Conservation (phyloP, 92 coral and sea anemone genomes). For the Parazoanthus atlanticus region DNA sequence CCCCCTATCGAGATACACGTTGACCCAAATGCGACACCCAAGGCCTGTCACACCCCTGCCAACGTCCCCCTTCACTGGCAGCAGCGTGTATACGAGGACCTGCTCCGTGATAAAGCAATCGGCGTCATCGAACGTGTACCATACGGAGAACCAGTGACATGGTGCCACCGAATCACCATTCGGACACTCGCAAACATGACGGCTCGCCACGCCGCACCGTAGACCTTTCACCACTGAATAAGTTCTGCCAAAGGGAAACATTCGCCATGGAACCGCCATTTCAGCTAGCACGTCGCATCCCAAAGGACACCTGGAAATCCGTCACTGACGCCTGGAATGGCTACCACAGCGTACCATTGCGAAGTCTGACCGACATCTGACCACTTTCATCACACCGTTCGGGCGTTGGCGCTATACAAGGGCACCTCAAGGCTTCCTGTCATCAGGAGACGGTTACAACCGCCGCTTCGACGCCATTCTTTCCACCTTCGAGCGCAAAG, state of each 20-base stretch:
- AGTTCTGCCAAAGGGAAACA: constrained; percentile 57
- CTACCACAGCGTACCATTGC: constrained; percentile 59
- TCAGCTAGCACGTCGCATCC: constrained; percentile 64
- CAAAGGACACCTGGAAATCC: constrained; percentile 63
- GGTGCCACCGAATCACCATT: constrained; percentile 73
- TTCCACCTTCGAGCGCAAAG: constrained; percentile 59
- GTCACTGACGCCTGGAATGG: constrained; percentile 68
- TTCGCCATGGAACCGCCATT: constrained; percentile 62
- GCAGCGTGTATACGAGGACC: constrained; percentile 61
- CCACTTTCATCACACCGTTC: constrained; percentile 65
- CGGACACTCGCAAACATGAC: constrained; percentile 73
- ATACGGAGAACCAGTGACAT: constrained; percentile 68
- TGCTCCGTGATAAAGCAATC: constrained; percentile 68
- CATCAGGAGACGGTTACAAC: constrained; percentile 72
- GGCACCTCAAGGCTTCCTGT: constrained; percentile 80
- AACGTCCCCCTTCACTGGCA: constrained; percentile 66
- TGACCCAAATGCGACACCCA: constrained; percentile 49
- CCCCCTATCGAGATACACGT: constrained; percentile 46
- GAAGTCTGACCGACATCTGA: constrained; percentile 48
- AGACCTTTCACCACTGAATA: constrained; percentile 57
- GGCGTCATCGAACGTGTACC: constrained; percentile 75
- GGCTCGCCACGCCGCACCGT: constrained; percentile 74
- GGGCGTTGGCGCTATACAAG: constrained; percentile 82
- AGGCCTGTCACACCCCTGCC: constrained; percentile 68
- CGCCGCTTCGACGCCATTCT: constrained; percentile 78